Base-by-base conservation (phyloP, 1,140 invertebrate species). In the Helicoverpa zea region DNA sequence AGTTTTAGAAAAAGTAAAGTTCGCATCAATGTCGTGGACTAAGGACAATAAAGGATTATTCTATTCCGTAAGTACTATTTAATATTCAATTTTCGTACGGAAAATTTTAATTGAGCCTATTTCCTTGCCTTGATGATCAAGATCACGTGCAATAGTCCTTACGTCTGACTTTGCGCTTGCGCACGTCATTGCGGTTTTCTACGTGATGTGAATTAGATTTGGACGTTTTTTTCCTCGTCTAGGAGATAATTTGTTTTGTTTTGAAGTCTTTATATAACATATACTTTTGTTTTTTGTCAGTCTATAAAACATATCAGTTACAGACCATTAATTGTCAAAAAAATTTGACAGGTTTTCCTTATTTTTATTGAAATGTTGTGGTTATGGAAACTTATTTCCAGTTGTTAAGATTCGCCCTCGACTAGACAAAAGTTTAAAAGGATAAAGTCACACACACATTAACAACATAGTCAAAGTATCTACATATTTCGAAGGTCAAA, bases 41-140 rank as follows among this genome's bases (percentile, higher is more conserved):
- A 98, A 98, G 88, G 99, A 99, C 92, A 97, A 99, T 91, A 97
- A 97, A 87, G 99, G 99, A 72, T 96, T 99, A 76, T 99, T 99
- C 95, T 99, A 99, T 95, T 98, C 98, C 83, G 98, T 98, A 96
- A 95, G 95, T 95, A 75, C n/a, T 23, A 35, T 35, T 47, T 52
- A 30, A 12, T 23, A 23, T 43, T 13, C 5, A 3, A 7, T 70
- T 52, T 29, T 70, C n/a, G 23, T 14, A n/a, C 52, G 18, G 49
- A 72, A 16, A 72, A 64, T 11, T 56, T 49, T 11, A 13, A 54
- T 64, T 5, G 54, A 35, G 43, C 18, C 61, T 72, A 7, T 54
- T 70, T 54, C 66, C 49, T 54, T 52, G 3, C 58, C 58, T 59
- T 59, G 58, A 13, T 59, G 61, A 10, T 43, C 30, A 43, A 64